Percentiles rank a stretch among this genome's conserved stretches.
Evolutionary conservation across 2,888 invertebrate genomes (phyloP).

Genomic region (Tetranychus piercei): DNA sequence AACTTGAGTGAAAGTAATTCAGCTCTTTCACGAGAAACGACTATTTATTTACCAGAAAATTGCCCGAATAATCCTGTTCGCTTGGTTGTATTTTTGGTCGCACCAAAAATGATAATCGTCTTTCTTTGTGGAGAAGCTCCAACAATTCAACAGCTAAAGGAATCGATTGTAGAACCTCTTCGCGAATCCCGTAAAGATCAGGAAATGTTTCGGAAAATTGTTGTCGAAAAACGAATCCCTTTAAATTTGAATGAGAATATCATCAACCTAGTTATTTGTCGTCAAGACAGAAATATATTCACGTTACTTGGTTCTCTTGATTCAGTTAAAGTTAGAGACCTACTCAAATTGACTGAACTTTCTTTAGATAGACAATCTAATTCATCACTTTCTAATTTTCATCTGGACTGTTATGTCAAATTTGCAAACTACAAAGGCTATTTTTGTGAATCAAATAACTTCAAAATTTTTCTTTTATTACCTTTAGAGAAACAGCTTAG

Average conservation of each 20-base stretch:
- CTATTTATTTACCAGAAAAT: slow-evolving; percentile 15
- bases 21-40: slow-evolving; percentile 11
- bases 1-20: neutral
- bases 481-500: neutral
- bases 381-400: neutral
- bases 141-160: neutral
- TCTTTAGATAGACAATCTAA: neutral
- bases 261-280: neutral
- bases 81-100: slow-evolving; percentile 10
- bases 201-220: slow-evolving; percentile 5
- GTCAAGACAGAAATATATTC: neutral
- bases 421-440: slow-evolving; percentile 3
- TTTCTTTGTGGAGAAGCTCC: slow-evolving; percentile 17
- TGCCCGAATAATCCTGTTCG: slow-evolving; percentile 13
- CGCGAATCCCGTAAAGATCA: slow-evolving; percentile 1
- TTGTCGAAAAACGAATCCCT: neutral
- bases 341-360: neutral
- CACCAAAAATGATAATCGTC: slow-evolving; percentile 14
- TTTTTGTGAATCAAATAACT: neutral
- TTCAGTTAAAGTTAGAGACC: neutral
- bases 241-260: neutral
- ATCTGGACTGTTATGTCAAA: neutral
- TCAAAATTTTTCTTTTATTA: neutral
- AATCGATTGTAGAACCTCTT: neutral
- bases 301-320: neutral